Conservation (phyloP, 2,888 invertebrate species). For the Drosophila kuntzei region DNA sequence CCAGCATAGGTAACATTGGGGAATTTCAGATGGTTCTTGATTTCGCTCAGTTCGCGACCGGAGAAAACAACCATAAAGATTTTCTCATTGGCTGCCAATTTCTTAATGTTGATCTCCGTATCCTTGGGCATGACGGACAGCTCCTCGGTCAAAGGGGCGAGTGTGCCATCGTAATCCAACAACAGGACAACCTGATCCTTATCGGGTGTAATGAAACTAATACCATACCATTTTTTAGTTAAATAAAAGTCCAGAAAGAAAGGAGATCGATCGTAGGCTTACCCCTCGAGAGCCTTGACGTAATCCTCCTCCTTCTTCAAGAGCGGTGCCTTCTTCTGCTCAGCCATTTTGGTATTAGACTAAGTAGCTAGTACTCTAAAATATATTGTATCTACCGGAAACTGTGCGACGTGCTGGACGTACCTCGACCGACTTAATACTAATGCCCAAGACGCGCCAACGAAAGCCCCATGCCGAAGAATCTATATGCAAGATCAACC, state of each 20-base stretch:
- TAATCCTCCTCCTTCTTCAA: constrained; percentile 85
- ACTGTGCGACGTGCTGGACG: constrained; percentile 80
- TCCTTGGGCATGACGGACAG: constrained; percentile 88
- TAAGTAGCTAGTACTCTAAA: constrained; percentile 9
- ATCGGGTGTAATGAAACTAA: constrained; percentile 87
- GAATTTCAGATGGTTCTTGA: constrained; percentile 89
- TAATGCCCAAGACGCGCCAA: constrained; percentile 63
- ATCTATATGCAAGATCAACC: constrained; percentile 44
- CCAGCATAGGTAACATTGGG: constrained; percentile 90
- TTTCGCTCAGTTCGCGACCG: constrained; percentile 90
- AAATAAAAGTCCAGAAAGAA: background rate
- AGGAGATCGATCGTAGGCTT: constrained; percentile 30
- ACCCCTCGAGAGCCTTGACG: constrained; percentile 85
- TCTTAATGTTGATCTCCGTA: constrained; percentile 89
- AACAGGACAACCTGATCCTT: constrained; percentile 89
- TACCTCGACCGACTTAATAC: constrained; percentile 81
- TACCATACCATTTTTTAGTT: background rate
- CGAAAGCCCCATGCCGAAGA: constrained; percentile 54
- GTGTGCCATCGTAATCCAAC: constrained; percentile 91
- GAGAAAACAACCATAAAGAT: constrained; percentile 91
- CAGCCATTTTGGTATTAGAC: constrained; percentile 78
- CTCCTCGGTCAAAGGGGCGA: constrained; percentile 91
- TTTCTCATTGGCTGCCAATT: constrained; percentile 90
- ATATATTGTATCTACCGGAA: constrained; percentile 66
- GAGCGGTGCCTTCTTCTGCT: constrained; percentile 85